Evolutionary conservation across 2,888 invertebrate genomes (phyloP), one percentile per base, ranked within the genome.

Genomic region (Ephialtes manifestator): DNA sequence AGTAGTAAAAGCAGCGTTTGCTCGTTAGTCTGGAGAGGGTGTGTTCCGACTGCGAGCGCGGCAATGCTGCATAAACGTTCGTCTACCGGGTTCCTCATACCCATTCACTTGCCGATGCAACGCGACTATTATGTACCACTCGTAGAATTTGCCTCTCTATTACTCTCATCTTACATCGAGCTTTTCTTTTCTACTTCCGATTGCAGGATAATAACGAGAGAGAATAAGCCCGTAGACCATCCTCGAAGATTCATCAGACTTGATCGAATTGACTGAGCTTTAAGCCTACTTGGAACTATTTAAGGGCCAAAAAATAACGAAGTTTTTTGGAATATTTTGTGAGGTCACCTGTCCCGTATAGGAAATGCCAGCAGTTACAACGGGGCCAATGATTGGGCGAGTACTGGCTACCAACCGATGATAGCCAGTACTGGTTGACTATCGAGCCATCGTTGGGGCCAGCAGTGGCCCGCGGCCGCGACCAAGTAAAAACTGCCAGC

Each of bases 151-250:
- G 46, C n/a, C 28, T 67, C 65, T 67, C 67, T 67, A 72, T 80
- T 55, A 70, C 63, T 65, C 43, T 72, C 80, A 39, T 71, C 65
- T 72, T 53, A 78, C 58, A 58, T 51, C 53, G 65, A 65, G 43
- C 53, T 74, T 80, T 65, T 79, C 58, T 51, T 51, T 67, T 43
- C 10, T 55, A 67, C 72, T 65, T 80, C 72, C 80, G 80, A 74
- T 80, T 80, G 58, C 48, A 18, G 13, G 48, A 35, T 60, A 46
- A 72, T 74, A 67, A 80, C 28, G 67, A 55, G 55, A 31, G 28
- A 8, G 46, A 72, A 80, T 55, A 70, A 78, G n/a, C 60, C 48
- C 48, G 20, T 24, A 35, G 46, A 67, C 67, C 53, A 46, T 28
- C 28, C 0, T 51, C 43, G 28, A 71, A 53, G 39, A 79, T 72